phyloP scores from a whole-genome alignment of 2,888 invertebrate species.

The Coecobrya sp. region DNA sequence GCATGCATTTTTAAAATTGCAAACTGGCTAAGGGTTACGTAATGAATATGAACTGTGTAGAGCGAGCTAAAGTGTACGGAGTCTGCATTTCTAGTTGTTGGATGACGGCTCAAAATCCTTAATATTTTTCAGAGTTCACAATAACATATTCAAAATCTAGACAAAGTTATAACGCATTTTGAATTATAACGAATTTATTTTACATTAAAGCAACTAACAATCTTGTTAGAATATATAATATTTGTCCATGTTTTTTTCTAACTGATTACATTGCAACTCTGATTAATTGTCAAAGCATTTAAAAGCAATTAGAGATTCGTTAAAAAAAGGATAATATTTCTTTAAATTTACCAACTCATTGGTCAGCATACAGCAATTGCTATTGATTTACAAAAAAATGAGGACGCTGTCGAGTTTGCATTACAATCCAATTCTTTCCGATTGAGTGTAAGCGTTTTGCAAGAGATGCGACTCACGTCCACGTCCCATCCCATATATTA shows the following conservation, averaged over 20 bases:
- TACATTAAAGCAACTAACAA: too few relatives aligned
- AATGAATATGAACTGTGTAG: neutral
- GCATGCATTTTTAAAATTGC: constrained; percentile 5
- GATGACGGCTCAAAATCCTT: neutral
- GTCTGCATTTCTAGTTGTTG: neutral
- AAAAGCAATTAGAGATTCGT: neutral
- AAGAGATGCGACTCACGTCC: constrained; percentile 50
- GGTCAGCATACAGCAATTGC: neutral
- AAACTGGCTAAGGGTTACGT: constrained; percentile 32
- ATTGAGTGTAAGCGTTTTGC: constrained; percentile 15
- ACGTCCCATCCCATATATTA: neutral
- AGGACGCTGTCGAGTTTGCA: constrained; percentile 6
- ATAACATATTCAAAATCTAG: too few relatives aligned
- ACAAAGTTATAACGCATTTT: too few relatives aligned
- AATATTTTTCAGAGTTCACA: neutral
- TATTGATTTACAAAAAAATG: constrained; percentile 44
- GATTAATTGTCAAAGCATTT: neutral
- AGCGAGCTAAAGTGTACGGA: too few relatives aligned
- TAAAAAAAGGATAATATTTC: neutral
- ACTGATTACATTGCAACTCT: too few relatives aligned
- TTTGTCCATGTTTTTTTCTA: too few relatives aligned
- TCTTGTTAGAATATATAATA: too few relatives aligned
- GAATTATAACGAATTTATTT: too few relatives aligned
- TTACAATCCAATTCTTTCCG: constrained; percentile 41
- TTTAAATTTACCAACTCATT: neutral